Evolutionary conservation across 64 coral and sea anemone genomes (phyloP), one percentile per base, ranked within the genome.

Genomic region (Orbicella faveolata): DNA sequence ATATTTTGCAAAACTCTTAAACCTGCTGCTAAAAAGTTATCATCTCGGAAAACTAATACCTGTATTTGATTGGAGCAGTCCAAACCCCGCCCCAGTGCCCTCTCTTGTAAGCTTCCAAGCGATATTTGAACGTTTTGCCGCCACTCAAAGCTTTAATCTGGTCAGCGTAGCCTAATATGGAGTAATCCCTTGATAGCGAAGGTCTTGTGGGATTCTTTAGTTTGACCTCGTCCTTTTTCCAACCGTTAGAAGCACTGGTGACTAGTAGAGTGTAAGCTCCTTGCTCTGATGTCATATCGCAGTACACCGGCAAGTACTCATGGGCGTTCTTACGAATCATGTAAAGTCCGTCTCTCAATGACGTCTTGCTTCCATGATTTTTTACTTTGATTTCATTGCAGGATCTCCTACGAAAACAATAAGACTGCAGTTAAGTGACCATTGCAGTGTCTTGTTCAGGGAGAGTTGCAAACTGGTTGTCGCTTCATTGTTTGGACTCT

Each of bases 61-160:
- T 86, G 51, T 92, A 92, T 41, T 20, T 34, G 26, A 77, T 83
- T n/a, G 92, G 92, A 35, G 92, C 92, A 6, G 73, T 52, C 79
- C 79, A 94, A 48, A 94, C 80, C 54, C 87, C 92, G 44, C 92
- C 92, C 92, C 92, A 94, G 73, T 52, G 92, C 0, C 88, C 73
- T 63, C 85, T 54, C 39, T 72, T 21, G 64, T 94, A 39, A 14
- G 92, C 92, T 13, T 94, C 92, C 21, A 94, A 65, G 6, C 82
- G 74, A 53, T 94, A 94, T 73, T 89, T 69, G 16, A 94, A 94
- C n/a, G 37, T 89, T 6, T 63, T 78, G 18, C 25, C 87, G 9
- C 72, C 69, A 73, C 87, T 84, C 4, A 94, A 35, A 5, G n/a
- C 48, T 36, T 94, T 94, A n/a, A 94, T 89, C 30, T 84, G 52